Percentiles rank a stretch among this genome's conserved stretches.
These are phyloP conservation scores for Rugalucina vietnamica DNA, from an alignment of 2,888 invertebrate species.

Conservation along the genomic window DNA sequence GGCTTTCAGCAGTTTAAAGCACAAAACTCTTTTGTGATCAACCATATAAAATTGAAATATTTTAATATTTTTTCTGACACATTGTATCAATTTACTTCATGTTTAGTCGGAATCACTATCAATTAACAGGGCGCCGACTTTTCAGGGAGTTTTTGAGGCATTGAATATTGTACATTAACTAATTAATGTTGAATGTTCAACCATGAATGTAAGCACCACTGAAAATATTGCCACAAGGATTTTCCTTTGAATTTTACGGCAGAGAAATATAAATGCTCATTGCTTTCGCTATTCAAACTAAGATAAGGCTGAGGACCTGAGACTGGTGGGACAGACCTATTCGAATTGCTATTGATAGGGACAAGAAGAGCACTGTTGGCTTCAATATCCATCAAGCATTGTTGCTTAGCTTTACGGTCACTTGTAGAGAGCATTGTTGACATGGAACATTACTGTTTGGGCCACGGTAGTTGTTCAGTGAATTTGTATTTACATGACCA, in stretches of 20 bases:
- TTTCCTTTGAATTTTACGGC: not conserved
- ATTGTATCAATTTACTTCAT: too few species aligned
- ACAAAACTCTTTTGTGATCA: too few species aligned
- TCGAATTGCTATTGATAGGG: not conserved
- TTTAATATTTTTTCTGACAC: too few species aligned
- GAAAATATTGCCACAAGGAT: too few species aligned
- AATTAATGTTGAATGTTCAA: not conserved
- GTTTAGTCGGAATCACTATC: too few species aligned
- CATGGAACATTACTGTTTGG: not conserved
- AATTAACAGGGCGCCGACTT: too few species aligned
- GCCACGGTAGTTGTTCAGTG: not conserved
- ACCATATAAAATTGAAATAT: too few species aligned
- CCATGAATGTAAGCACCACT: not conserved
- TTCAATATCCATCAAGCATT: not conserved
- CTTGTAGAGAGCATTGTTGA: not conserved
- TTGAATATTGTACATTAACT: not conserved
- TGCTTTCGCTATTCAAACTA: not conserved
- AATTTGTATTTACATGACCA: not conserved
- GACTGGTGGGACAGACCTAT: not conserved
- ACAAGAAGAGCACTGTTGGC: too few species aligned
- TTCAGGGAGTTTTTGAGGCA: not conserved
- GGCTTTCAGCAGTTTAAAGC: too few species aligned
- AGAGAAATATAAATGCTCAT: not conserved
- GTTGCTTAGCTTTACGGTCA: not conserved
- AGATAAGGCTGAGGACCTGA: not conserved